Evolutionary conservation across 2,113 vertebrate species (phyloP), one percentile per base, ranked within the genome.

Genomic region (Melanerpes aurifrons): DNA sequence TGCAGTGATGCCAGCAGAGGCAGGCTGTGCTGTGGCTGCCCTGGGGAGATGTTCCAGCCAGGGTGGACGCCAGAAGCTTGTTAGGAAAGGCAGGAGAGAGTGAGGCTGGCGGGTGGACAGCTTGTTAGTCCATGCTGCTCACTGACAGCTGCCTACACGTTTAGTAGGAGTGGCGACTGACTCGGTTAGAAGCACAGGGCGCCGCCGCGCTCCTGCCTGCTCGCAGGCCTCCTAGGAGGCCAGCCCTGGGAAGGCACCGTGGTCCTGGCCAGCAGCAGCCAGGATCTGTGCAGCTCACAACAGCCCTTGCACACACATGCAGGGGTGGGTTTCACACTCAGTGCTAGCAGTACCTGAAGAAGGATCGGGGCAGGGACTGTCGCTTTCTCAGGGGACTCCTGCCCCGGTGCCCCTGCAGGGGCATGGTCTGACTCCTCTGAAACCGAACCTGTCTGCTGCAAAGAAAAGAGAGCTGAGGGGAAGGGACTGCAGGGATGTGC

Each of bases 401-500:
- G 94, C 98, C 98, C 84, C 97, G 98, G 95, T 98, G 97, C 89
- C 99, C 99, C 71, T 97, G 97, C 96, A 98, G 84, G 37, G 99
- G 99, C 97, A 99, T 97, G 76, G 99, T 99, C 97, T 99, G 99
- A 98, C 99, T 99, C 97, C 98, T 98, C 92, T 99, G 98, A 98
- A 99, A 99, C 95, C 97, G 98, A 73, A 99, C 99, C 97, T 98
- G 98, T 92, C 98, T 99, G 98, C 98, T 98, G 98, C 98, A 95
- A 95, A 91, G 96, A 96, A 92, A 95, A 97, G 63, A 96, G 37
- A 92, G 89, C 87, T 77, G 92, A 97, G 97, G 94, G 91, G 76
- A 94, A 86, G 93, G 54, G 81, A 29, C 81, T n/a, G 62, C 58
- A 56, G 81, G 72, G 72, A 90, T 74, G 64, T 48, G 66, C 69